phyloP scores from a whole-genome alignment of 2,888 invertebrate species.

The Parnassius orleans region DNA sequence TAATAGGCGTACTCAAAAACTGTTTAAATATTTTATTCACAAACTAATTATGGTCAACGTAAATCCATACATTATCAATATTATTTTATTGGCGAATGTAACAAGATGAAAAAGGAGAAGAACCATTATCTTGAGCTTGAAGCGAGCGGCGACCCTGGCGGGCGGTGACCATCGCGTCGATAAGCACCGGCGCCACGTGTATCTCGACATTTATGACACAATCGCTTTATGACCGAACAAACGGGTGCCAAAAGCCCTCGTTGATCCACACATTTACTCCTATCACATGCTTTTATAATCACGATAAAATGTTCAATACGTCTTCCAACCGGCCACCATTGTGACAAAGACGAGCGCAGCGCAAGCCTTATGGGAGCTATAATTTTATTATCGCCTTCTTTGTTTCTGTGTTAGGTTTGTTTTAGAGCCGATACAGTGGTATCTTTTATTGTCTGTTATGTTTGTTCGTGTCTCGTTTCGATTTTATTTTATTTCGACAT shows the following conservation, averaged over 20 bases:
- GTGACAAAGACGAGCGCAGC: constrained; percentile 28
- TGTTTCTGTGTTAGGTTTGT: constrained; percentile 44
- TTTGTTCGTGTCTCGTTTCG: constrained; percentile 26
- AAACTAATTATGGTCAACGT: too few relatives aligned
- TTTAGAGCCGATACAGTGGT: constrained; percentile 31
- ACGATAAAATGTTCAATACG: constrained; percentile 52
- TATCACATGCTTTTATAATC: constrained; percentile 68
- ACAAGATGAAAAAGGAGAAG: background rate
- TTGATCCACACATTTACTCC: constrained; percentile 67
- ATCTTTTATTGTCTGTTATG: constrained; percentile 43
- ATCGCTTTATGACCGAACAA: constrained; percentile 42
- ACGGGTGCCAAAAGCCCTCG: constrained; percentile 77
- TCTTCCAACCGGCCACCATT: constrained; percentile 30
- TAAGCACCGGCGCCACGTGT: constrained; percentile 64
- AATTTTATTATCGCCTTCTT: constrained; percentile 68
- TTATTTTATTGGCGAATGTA: too few relatives aligned
- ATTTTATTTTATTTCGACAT: constrained; percentile 15
- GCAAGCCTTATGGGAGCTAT: constrained; percentile 36
- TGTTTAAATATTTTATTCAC: too few relatives aligned
- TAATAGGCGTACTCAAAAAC: too few relatives aligned
- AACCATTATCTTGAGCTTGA: background rate
- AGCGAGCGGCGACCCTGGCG: constrained; percentile 27
- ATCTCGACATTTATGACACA: constrained; percentile 51
- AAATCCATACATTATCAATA: too few relatives aligned
- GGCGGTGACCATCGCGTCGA: constrained; percentile 26